Evolutionary conservation across 1,140 invertebrate genomes (phyloP).

Genomic region (Aphis craccivora): DNA sequence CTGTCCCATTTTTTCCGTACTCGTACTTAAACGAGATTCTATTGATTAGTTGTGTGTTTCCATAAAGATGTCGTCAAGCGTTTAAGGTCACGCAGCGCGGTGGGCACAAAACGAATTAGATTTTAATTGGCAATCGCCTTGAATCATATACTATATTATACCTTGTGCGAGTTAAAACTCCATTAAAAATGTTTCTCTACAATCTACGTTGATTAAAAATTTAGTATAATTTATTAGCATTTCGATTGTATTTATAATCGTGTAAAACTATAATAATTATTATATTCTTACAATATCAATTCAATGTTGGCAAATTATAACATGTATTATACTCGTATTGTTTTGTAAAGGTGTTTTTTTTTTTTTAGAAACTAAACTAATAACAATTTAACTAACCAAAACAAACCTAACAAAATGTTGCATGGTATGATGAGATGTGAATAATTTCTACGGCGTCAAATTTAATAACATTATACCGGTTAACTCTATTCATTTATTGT

Average conservation of each 20-base stretch:
- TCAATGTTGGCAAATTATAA: background rate
- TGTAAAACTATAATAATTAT: background rate
- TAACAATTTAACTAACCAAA: background rate
- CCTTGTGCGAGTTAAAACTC: background rate
- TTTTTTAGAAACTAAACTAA: background rate
- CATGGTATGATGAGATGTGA: background rate
- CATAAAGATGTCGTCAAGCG: background rate
- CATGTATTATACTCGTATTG: no score
- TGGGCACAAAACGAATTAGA: background rate
- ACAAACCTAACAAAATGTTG: background rate
- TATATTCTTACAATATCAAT: background rate
- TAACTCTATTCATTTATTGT: background rate
- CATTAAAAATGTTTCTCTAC: background rate
- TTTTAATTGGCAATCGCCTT: constrained; percentile 1
- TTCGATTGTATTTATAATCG: background rate
- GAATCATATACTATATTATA: background rate
- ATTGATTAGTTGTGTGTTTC: background rate
- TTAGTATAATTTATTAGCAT: background rate
- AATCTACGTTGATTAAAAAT: background rate
- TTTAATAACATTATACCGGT: background rate
- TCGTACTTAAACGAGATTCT: background rate
- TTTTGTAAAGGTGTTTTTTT: background rate
- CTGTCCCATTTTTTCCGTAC: background rate
- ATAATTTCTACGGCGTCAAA: background rate
- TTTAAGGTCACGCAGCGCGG: background rate